Evolutionary conservation across 2,113 vertebrate species (phyloP).

Genomic region (Hippocampus mohnikei): DNA sequence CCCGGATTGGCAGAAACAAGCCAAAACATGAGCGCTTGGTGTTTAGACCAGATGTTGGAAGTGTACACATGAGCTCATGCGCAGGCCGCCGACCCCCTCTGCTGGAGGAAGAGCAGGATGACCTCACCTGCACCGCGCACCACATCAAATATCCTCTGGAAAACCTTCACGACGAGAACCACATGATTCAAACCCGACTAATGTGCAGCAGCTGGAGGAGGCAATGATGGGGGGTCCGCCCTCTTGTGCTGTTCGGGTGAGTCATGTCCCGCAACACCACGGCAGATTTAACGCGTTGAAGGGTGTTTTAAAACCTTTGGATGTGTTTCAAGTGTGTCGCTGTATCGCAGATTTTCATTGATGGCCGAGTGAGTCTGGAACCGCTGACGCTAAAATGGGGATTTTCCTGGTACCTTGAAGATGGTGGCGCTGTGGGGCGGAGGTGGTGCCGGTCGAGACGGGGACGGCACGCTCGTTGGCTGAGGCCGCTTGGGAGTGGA

Average conservation of each 20-base stretch:
- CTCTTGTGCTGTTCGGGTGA: conserved; percentile 6
- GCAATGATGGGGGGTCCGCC: conserved; percentile 7
- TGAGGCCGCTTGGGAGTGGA: conserved; percentile 50
- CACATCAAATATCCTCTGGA: conserved; percentile 63
- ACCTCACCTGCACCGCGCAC: conserved; percentile 69
- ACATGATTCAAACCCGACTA: conserved; percentile 57
- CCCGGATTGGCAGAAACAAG: background rate
- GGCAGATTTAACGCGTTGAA: background rate
- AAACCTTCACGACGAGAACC: conserved; percentile 63
- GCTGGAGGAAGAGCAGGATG: conserved; percentile 66
- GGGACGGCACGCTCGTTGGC: conserved; percentile 39
- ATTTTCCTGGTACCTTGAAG: conserved; percentile 62
- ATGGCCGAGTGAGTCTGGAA: no score
- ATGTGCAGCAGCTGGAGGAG: conserved; percentile 25
- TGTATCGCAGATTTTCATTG: no score
- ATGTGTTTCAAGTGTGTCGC: no score
- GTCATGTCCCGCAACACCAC: background rate
- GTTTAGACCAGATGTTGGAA: conserved; percentile 38
- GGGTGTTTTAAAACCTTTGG: no score
- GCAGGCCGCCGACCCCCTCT: background rate
- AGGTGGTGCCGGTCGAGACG: conserved; percentile 44
- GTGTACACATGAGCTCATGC: conserved; percentile 20
- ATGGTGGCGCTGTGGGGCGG: conserved; percentile 58
- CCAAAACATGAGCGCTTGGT: background rate
- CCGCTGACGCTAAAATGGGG: background rate